Evolutionary conservation across 1,140 invertebrate species (phyloP), one percentile per base, ranked within the genome.

Genomic region (Pteromalus puparum): DNA sequence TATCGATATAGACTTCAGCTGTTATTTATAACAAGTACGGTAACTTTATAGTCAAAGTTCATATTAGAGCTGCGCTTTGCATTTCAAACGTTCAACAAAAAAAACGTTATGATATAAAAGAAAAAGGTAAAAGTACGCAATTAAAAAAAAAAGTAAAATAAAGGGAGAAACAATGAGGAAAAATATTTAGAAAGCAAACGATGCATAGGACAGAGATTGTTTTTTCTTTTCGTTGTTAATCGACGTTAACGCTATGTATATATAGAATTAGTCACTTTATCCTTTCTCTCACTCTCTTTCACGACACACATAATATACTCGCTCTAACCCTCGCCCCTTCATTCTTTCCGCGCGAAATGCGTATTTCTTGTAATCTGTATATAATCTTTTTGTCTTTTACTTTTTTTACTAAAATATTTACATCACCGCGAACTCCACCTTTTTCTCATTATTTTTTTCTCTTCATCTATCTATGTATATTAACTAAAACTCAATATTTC

Each of bases 1-100:
- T 90, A 89, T 88, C 86, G 1, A 90, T 91, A 90, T 91, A 92
- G 87, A 91, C 87, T 91, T 89, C 88, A 90, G 89, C 87, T 93
- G 91, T 91, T 89, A 86, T 88, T 87, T 48, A 83, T 90, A 92
- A 90, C 89, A 91, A 91, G 87, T 90, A 91, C 91, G 87, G 87
- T 89, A 85, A 83, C 88, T 88, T 89, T 89, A 90, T 90, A 90
- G 89, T 91, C 87, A 87, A 90, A 89, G 67, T 88, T 91, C 90
- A 90, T 91, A 90, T 91, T 91, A 90, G 88, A 89, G 86, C 80
- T 87, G 88, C 80, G 82, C 81, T 87, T 81, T 46, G 13, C 21
- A 61, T 78, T 65, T 81, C 30, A 65, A 68, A 81, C 73, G 21
- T 81, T 70, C 67, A 74, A 15, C 80, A 65, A 38, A 76, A 68